Conservation (phyloP, 2,797 vertebrate species). For the Phylloscopus collybita region DNA sequence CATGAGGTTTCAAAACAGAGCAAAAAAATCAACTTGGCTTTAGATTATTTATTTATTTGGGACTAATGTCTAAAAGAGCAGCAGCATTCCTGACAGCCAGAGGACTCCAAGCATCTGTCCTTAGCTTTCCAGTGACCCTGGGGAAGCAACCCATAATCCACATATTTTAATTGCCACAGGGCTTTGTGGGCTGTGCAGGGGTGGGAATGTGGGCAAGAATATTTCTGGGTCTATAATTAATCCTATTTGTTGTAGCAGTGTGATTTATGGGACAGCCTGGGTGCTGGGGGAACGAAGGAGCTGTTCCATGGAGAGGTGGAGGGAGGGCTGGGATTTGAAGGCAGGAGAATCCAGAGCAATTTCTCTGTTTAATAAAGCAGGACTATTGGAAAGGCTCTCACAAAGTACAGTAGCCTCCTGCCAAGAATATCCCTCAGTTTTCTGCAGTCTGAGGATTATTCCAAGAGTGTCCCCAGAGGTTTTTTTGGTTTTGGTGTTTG, state of each 20-base stretch:
- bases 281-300: neutral
- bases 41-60: neutral
- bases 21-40: conserved; percentile 2
- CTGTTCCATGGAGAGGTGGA: neutral
- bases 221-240: conserved; percentile 52
- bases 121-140: conserved; percentile 37
- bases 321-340: neutral
- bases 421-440: neutral
- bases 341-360: neutral
- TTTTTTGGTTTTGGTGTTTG: too few relatives aligned
- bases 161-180: conserved; percentile 60
- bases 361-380: neutral
- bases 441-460: neutral
- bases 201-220: conserved; percentile 34
- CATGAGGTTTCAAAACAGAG: conserved; percentile 45
- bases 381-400: neutral
- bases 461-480: neutral
- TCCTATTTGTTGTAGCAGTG: neutral
- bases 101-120: conserved; percentile 47
- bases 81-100: conserved; percentile 18
- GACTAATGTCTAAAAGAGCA: neutral
- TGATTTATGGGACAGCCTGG: conserved; percentile 11
- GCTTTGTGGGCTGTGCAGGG: conserved; percentile 38
- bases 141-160: conserved; percentile 15
- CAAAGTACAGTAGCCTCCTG: neutral